phyloP scores from a whole-genome alignment of 2,113 vertebrate species.

The Cichladusa arquata region DNA sequence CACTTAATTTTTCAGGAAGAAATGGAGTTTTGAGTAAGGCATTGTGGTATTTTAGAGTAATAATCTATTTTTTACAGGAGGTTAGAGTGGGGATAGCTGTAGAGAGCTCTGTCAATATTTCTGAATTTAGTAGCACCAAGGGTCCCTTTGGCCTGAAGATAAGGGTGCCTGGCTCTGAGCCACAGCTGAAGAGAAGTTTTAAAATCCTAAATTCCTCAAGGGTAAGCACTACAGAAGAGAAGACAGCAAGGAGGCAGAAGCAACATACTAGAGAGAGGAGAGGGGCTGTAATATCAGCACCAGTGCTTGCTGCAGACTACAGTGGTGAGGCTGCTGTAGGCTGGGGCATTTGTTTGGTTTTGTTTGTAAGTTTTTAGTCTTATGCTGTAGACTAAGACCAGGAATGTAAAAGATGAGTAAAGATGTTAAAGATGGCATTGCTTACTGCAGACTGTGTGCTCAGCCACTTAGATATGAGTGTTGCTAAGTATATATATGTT shows the following conservation, averaged over 20 bases:
- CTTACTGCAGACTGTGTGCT: background rate
- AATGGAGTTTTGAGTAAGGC: background rate
- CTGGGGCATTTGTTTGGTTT: background rate
- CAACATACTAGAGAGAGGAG: background rate
- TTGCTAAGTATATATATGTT: background rate
- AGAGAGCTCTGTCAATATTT: background rate
- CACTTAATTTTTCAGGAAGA: background rate
- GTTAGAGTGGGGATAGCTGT: background rate
- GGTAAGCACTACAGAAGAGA: background rate
- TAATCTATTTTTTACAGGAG: background rate
- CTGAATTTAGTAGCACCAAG: background rate
- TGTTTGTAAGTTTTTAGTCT: background rate
- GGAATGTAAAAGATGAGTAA: background rate
- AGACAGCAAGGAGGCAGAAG: background rate
- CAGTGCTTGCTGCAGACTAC: background rate
- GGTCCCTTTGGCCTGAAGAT: background rate
- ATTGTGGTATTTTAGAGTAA: background rate
- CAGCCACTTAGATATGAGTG: background rate
- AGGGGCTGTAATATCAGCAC: background rate
- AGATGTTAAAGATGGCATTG: background rate
- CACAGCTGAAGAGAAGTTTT: background rate
- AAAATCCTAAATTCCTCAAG: background rate
- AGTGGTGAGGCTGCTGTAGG: background rate
- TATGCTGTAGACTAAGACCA: background rate
- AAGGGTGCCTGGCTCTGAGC: background rate